Conservation (phyloP, 92 coral and sea anemone genomes). For the Phenganax stokvisi region DNA sequence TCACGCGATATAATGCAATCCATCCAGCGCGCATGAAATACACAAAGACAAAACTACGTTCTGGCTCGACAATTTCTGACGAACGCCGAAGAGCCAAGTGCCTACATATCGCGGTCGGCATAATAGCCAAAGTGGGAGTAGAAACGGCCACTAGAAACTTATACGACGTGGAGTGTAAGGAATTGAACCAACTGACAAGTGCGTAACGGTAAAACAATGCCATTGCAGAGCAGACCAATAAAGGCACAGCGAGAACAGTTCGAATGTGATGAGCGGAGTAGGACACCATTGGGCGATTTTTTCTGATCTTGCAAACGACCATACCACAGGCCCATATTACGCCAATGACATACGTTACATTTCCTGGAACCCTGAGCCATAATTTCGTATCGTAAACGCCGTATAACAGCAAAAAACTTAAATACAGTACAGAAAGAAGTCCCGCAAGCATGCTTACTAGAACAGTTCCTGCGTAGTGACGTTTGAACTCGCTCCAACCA, state of each 20-base stretch:
- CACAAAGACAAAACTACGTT: slow-evolving; percentile 43
- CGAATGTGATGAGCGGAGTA: not conserved
- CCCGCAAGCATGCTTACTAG: not conserved
- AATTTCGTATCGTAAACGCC: not conserved
- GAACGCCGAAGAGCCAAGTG: slow-evolving; percentile 43
- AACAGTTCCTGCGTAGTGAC: not conserved
- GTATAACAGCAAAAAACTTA: not conserved
- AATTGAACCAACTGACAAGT: not conserved
- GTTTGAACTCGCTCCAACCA: not conserved
- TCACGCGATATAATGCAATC: slow-evolving; percentile 51
- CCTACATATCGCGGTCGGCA: slow-evolving; percentile 10
- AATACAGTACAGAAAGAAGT: not conserved
- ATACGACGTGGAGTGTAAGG: not conserved
- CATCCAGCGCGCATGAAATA: slow-evolving; percentile 39
- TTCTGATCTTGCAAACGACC: not conserved
- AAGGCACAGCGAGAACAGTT: not conserved
- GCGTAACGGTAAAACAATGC: not conserved
- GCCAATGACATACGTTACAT: not conserved
- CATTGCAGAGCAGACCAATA: not conserved
- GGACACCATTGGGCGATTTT: not conserved
- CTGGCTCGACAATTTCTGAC: slow-evolving; percentile 48
- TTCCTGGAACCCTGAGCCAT: not conserved
- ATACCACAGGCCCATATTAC: not conserved
- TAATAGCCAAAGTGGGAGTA: slow-evolving; percentile 40
- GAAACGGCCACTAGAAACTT: slow-evolving; percentile 55